A percentile compares a stretch with the other conserved stretches of the same genome.
Evolutionary conservation across 2,113 vertebrate species (phyloP).

Genomic region (Scytalopus superciliaris): DNA sequence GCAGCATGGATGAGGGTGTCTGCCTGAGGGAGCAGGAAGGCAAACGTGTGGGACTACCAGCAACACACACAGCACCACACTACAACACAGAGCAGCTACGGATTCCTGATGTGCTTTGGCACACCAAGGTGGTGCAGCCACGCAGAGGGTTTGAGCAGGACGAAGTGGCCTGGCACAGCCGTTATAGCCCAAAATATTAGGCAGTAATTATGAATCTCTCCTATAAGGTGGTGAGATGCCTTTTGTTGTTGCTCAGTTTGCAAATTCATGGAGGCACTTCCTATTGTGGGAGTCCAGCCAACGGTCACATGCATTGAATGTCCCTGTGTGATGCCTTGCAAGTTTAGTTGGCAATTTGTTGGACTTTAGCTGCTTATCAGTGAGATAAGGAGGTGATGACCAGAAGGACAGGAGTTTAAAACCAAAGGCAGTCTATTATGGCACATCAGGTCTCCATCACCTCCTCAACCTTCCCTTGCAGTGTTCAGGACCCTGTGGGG

Average conservation of each 20-base stretch:
- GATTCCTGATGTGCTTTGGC: background rate
- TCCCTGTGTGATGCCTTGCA: background rate
- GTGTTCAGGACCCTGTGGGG: rapidly evolving
- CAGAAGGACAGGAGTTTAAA: background rate
- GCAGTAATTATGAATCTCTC: background rate
- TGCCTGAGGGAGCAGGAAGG: background rate
- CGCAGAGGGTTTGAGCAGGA: background rate
- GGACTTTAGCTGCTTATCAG: background rate
- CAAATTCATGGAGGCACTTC: background rate
- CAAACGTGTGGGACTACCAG: rapidly evolving
- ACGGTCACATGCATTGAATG: rapidly evolving
- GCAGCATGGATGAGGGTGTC: rapidly evolving
- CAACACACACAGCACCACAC: background rate
- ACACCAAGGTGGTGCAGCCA: no score
- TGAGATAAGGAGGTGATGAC: background rate
- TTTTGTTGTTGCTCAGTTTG: background rate
- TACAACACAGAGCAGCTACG: background rate
- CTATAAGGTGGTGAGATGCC: background rate
- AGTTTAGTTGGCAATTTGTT: background rate
- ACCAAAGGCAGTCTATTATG: background rate
- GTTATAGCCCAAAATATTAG: rapidly evolving
- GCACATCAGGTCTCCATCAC: background rate
- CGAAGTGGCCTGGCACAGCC: no score
- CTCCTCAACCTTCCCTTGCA: background rate
- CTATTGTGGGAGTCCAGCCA: rapidly evolving